A percentile compares a stretch with the other conserved stretches of the same genome.
Conservation (phyloP, 2,888 invertebrate genomes). For the Cephus sareptanus region DNA sequence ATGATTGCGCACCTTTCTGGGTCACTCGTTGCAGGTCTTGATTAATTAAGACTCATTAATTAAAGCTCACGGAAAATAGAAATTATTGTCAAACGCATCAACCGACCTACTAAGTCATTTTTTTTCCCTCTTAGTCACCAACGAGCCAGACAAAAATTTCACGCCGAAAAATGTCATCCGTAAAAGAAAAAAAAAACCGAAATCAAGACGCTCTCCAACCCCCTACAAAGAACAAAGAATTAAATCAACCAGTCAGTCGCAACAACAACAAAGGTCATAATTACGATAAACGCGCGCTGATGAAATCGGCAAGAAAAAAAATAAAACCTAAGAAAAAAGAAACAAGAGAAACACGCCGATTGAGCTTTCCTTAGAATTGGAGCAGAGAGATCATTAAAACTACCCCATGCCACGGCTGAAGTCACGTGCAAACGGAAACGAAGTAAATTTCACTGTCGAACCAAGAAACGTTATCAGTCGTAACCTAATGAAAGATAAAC, state of each 20-base stretch:
- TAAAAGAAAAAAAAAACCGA: too few species aligned
- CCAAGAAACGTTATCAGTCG: neutral
- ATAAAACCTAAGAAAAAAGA: neutral
- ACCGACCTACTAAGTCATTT: neutral
- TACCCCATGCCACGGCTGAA: neutral
- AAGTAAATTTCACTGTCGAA: neutral
- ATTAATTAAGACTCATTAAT: constrained; percentile 44
- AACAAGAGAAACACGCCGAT: neutral
- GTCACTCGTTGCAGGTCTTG: constrained; percentile 30
- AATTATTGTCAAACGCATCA: constrained; percentile 5
- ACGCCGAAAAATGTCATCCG: too few species aligned
- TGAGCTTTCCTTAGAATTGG: neutral
- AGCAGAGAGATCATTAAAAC: neutral
- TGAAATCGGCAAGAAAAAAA: neutral
- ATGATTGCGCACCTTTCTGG: constrained; percentile 20
- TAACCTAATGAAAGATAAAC: neutral
- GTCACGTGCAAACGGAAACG: neutral
- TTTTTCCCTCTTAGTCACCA: neutral
- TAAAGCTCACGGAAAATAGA: constrained; percentile 27
- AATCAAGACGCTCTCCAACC: too few species aligned
- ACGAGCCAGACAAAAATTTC: neutral
- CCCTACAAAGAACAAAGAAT: neutral
- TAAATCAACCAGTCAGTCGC: neutral
- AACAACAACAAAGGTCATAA: neutral
- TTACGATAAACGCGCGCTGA: neutral